Evolutionary conservation across 1,140 invertebrate genomes (phyloP).

Genomic region (Himalopsyche phryganea): DNA sequence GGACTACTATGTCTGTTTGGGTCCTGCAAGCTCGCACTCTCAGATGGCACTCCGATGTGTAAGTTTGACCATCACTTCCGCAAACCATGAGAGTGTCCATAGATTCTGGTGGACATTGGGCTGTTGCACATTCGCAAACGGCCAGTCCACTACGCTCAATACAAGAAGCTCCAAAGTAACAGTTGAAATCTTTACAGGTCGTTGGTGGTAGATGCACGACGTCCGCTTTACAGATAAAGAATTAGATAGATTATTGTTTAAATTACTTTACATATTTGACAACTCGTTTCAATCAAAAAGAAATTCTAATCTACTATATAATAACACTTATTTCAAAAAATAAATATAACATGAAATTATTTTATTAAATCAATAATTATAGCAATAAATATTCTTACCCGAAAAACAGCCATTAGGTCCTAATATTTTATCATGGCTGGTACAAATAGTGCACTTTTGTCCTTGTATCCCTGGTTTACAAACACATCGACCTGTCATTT

Average conservation of each 20-base stretch:
- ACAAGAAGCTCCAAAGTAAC: slow-evolving; percentile 80
- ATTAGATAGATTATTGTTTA: slow-evolving; percentile 7
- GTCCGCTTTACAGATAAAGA: slow-evolving; percentile 57
- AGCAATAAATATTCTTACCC: too few relatives aligned
- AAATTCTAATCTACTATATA: too few relatives aligned
- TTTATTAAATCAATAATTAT: too few relatives aligned
- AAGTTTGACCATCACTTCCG: slow-evolving; percentile 76
- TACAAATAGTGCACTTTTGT: slow-evolving; percentile 80
- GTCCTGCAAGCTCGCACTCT: slow-evolving; percentile 71
- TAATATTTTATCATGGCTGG: slow-evolving; percentile 70
- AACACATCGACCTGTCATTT: slow-evolving; percentile 83
- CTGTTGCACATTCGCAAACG: slow-evolving; percentile 64
- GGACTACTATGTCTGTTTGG: slow-evolving; percentile 75
- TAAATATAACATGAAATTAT: too few relatives aligned
- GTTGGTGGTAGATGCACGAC: slow-evolving; percentile 61
- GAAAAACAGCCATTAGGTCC: slow-evolving; percentile 72
- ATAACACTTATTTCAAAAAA: background rate
- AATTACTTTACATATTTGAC: too few relatives aligned
- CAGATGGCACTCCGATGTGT: slow-evolving; percentile 69
- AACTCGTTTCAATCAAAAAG: too few relatives aligned
- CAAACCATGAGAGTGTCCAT: slow-evolving; percentile 57
- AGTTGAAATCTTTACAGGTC: slow-evolving; percentile 71
- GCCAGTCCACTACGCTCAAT: slow-evolving; percentile 64
- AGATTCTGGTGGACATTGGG: slow-evolving; percentile 57
- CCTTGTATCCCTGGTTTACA: slow-evolving; percentile 89